Evolutionary conservation across 2,797 vertebrate genomes (phyloP).

Genomic region (Petrocephalus sullivani): DNA sequence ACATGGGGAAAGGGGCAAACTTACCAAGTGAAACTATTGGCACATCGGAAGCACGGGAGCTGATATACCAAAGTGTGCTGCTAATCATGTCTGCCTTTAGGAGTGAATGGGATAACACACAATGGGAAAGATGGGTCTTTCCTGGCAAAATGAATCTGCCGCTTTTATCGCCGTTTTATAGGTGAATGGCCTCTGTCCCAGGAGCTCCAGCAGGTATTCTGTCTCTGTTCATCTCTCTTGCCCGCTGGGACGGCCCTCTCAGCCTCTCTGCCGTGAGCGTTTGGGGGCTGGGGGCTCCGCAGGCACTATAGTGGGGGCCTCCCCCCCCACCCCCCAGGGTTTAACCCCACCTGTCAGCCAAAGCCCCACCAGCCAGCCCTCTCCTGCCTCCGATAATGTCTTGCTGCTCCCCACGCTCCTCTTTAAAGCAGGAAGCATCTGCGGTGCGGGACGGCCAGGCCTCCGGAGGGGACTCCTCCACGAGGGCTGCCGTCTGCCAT

Average conservation of each 20-base stretch:
- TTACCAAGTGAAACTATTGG: not conserved
- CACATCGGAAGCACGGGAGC: not conserved
- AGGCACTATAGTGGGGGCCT: slow-evolving; percentile 28
- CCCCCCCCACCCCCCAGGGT: slow-evolving; percentile 33
- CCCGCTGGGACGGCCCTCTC: slow-evolving; percentile 27
- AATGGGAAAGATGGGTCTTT: not conserved
- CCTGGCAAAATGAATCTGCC: not conserved
- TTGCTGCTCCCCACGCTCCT: slow-evolving; percentile 31
- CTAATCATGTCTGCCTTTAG: not conserved
- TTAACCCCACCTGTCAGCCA: slow-evolving; percentile 39
- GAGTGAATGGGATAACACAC: not conserved
- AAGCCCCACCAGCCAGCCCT: slow-evolving; percentile 36
- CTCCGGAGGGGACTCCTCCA: slow-evolving; percentile 37
- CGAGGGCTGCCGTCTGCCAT: slow-evolving; percentile 19
- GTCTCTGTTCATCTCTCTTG: slow-evolving; percentile 7
- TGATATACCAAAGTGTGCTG: not conserved
- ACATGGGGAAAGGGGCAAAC: not conserved
- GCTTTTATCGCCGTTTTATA: slow-evolving; percentile 14
- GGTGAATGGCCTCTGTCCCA: slow-evolving; percentile 1
- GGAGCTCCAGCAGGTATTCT: not conserved
- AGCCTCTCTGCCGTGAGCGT: slow-evolving; percentile 15
- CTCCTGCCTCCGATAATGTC: slow-evolving; percentile 45
- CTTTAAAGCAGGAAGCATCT: slow-evolving; percentile 32
- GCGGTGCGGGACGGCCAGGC: slow-evolving; percentile 32
- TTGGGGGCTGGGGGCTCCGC: slow-evolving; percentile 15